These are phyloP conservation scores for Lacerta agilis DNA, from an alignment of 2,797 vertebrate genomes.

Conservation along the genomic window DNA sequence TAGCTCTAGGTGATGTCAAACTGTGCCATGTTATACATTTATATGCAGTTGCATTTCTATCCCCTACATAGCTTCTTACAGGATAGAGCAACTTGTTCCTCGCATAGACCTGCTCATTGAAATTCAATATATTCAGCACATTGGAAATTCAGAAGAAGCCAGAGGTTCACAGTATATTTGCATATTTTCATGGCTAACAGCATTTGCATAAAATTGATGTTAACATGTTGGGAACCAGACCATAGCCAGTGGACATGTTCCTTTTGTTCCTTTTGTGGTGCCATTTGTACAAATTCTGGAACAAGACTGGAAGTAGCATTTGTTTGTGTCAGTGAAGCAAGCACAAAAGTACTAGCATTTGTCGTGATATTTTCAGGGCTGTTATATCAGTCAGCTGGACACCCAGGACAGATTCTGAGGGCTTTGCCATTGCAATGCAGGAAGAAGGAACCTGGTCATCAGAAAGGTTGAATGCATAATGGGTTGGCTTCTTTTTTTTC, in stretches of 20 bases:
- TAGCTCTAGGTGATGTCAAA: not conserved
- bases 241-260: not conserved
- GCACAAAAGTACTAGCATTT: not conserved
- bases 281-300: constrained; percentile 1
- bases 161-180: constrained; percentile 10
- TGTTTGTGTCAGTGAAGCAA: not conserved
- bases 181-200: constrained; percentile 15
- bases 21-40: not conserved
- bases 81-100: constrained; percentile 9
- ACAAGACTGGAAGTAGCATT: constrained; percentile 1
- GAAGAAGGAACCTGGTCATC: not conserved
- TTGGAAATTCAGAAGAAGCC: constrained; percentile 14
- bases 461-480: not conserved
- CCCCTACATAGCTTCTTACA: constrained; percentile 1
- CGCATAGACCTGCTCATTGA: constrained; percentile 17
- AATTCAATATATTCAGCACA: constrained; percentile 22
- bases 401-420: not conserved
- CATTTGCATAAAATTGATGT: constrained; percentile 24
- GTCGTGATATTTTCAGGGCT: not conserved
- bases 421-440: not conserved
- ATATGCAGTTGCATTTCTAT: constrained; percentile 1
- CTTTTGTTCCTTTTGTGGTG: constrained; percentile 17
- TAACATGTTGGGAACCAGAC: not conserved
- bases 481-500: not conserved
- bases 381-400: not conserved